Evolutionary conservation across 2,113 vertebrate species (phyloP).

Genomic region (Poeciliopsis turrubarensis): DNA sequence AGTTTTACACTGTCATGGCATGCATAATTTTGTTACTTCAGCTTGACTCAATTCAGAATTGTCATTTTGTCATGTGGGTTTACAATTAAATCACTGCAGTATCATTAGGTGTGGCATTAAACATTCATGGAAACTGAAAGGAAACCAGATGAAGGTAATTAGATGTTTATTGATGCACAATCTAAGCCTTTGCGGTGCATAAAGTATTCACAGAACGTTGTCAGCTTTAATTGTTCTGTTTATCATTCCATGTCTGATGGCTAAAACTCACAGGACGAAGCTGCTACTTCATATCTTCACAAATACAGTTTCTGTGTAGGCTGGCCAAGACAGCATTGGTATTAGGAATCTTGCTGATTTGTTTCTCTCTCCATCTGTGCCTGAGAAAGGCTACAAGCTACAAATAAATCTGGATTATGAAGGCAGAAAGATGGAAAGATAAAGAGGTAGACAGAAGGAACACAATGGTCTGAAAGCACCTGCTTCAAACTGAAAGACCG

Average conservation of each 20-base stretch:
- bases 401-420: not conserved
- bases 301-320: not conserved
- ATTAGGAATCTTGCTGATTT: not conserved
- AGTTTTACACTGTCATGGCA: conserved; percentile 12
- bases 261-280: not conserved
- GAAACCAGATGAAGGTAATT: conserved; percentile 64
- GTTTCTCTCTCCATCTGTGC: not conserved
- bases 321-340: not conserved
- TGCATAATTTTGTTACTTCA: conserved; percentile 33
- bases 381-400: not conserved
- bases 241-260: not conserved
- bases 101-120: conserved; percentile 64
- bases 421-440: conserved; percentile 40
- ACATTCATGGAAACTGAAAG: conserved; percentile 71
- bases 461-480: conserved; percentile 59
- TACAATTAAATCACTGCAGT: conserved; percentile 51
- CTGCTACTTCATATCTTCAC: not conserved
- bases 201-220: conserved; percentile 63
- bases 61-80: conserved; percentile 11
- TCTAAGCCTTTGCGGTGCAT: conserved; percentile 49
- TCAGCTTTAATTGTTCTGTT: conserved; percentile 36
- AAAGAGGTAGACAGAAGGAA: conserved; percentile 31
- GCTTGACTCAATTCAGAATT: conserved; percentile 18
- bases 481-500: conserved; percentile 62
- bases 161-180: conserved; percentile 48